Evolutionary conservation across 2,113 vertebrate genomes (phyloP).

Genomic region (Rhagologus leucostigma): DNA sequence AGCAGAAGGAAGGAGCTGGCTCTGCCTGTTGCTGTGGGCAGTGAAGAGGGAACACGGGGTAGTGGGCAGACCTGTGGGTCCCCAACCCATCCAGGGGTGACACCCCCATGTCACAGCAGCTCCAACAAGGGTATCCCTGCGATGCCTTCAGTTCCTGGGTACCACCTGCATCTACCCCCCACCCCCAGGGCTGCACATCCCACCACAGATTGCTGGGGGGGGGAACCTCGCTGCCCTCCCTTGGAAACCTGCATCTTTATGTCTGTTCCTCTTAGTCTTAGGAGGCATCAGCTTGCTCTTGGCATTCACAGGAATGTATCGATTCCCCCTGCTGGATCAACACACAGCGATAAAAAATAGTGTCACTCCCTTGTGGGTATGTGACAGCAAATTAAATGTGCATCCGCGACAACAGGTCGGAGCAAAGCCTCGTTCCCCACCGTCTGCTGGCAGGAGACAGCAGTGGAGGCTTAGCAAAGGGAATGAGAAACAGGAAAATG

Average conservation of each 20-base stretch:
- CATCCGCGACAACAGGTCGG: accelerated
- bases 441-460: neutral
- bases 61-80: neutral
- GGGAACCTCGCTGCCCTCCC: neutral
- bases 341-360: neutral
- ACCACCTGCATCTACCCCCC: neutral
- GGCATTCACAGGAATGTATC: neutral
- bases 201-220: neutral
- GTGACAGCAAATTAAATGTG: neutral
- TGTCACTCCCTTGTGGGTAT: neutral
- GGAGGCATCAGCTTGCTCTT: neutral
- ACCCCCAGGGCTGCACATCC: accelerated
- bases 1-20: neutral
- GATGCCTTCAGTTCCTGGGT: neutral
- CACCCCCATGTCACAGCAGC: neutral
- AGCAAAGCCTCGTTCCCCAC: neutral
- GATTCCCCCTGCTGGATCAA: neutral
- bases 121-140: accelerated
- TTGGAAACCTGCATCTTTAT: neutral
- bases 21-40: neutral
- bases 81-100: accelerated
- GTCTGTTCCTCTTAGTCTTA: neutral
- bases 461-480: neutral
- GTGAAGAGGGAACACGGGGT: accelerated
- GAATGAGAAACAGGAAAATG: neutral